Evolutionary conservation across 1,140 invertebrate species (phyloP), one percentile per base, ranked within the genome.

Genomic region (Drosophila burlai): DNA sequence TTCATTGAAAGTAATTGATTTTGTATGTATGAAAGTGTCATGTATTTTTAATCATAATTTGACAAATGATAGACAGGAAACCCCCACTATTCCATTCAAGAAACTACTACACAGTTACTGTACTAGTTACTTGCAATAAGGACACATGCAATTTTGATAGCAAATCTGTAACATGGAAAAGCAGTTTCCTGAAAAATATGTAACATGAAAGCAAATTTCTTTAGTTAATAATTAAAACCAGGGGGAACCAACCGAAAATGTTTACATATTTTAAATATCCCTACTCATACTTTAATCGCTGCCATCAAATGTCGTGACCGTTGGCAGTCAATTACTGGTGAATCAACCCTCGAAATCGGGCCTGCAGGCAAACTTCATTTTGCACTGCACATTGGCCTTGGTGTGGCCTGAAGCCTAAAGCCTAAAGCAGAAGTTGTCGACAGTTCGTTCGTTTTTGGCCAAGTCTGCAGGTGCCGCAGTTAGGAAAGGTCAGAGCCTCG

Each of bases 401-500:
- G 65, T 42, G 15, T 65, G 61, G 61, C 61, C 49, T 13, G 43
- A 55, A 49, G 61, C 49, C 49, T n/a, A 15, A 55, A 49, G 61
- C 49, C 49, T n/a, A 15, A 64, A 18, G 15, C 45, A 50, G 7
- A 45, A 64, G n/a, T 45, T 18, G 64, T 46, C 46, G 52, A 36
- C 49, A 68, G 15, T 49, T 49, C 46, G 43, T 42, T 68, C 21
- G 52, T 59, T 63, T 43, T 34, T 42, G 57, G 63, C 21, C 66
- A 59, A 46, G 46, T 45, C 29, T 42, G 43, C 43, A 16, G 43
- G 34, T 11, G 3, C 40, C 42, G 31, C 5, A 31, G n/a, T 57
- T 43, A 11, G 13, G 24, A 59, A 79, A 79, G 76, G 76, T 79
- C 76, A 79, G 36, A 79, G 55, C 66, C 40, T 72, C 59, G 45